These are phyloP conservation scores for Limnodromus scolopaceus DNA, from an alignment of 2,797 vertebrate genomes.

Conservation along the genomic window DNA sequence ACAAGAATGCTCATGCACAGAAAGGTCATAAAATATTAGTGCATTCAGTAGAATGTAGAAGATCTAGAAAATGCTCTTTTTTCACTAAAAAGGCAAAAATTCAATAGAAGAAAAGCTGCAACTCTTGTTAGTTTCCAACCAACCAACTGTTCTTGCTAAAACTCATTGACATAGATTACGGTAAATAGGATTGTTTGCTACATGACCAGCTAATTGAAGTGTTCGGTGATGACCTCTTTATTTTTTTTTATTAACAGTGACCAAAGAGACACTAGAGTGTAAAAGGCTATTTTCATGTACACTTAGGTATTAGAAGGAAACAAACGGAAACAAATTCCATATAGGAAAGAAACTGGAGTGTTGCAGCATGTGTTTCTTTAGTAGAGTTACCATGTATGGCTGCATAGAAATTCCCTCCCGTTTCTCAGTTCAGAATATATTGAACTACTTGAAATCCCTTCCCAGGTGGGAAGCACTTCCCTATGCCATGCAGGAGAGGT, in stretches of 20 bases:
- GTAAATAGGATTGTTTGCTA: neutral
- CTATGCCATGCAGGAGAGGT: neutral
- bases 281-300: neutral
- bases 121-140: neutral
- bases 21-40: neutral
- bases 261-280: neutral
- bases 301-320: neutral
- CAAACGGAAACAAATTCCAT: neutral
- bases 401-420: neutral
- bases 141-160: neutral
- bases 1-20: neutral
- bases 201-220: neutral
- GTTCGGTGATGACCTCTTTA: neutral
- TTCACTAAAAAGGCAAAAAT: neutral
- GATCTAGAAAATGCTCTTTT: neutral
- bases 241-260: neutral
- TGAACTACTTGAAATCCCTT: neutral
- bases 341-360: neutral
- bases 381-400: neutral
- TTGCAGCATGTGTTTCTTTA: neutral
- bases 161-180: neutral
- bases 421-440: neutral
- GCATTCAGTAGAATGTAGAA: neutral
- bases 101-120: neutral
- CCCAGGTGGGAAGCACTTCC: neutral